Evolutionary conservation across 1,140 invertebrate species (phyloP), one percentile per base, ranked within the genome.

Genomic region (Drosophila guanche): DNA sequence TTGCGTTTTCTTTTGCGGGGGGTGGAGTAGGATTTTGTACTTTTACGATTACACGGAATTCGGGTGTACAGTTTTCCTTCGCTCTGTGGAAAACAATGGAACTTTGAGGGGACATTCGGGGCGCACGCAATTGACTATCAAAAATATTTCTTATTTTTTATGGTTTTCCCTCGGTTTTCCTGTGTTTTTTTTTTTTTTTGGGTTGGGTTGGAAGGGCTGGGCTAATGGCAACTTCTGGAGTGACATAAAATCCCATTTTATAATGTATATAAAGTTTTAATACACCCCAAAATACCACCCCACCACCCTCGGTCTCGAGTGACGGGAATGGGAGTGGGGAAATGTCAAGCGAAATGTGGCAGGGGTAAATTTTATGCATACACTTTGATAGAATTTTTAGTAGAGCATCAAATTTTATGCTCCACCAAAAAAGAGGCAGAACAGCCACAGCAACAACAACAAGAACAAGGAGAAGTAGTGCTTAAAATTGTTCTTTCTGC

Each of bases 181-280:
- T 25, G 27, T 37, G 22, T 16, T 41, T 58, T 61, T 74, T 69
- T 47, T 51, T 25, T 59, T 37, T 10, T n/a, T n/a, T n/a, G n/a
- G n/a, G n/a, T n/a, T 5, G 20, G 37, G 43, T 46, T 41, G 23
- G 23, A 37, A 48, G 14, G 48, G 68, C 81, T 86, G 14, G 48
- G 68, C 81, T 86, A 81, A 86, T 86, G 73, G 65, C 77, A 68
- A 85, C 73, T 74, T 61, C 52, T 52, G 67, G 81, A 80, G 68
- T 81, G 68, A 81, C 81, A 85, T 85, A 81, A 85, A 85, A 85
- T 77, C 81, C 81, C 77, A 86, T 85, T 85, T 85, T 85, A 85
- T 85, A 85, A 85, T 85, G 77, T 81, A 86, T 85, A 85, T 85
- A 85, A 85, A 85, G 81, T 85, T 85, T 85, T 86, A 85, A 85